phyloP scores from a whole-genome alignment of 2,113 vertebrate genomes.

The Mesitornis unicolor region DNA sequence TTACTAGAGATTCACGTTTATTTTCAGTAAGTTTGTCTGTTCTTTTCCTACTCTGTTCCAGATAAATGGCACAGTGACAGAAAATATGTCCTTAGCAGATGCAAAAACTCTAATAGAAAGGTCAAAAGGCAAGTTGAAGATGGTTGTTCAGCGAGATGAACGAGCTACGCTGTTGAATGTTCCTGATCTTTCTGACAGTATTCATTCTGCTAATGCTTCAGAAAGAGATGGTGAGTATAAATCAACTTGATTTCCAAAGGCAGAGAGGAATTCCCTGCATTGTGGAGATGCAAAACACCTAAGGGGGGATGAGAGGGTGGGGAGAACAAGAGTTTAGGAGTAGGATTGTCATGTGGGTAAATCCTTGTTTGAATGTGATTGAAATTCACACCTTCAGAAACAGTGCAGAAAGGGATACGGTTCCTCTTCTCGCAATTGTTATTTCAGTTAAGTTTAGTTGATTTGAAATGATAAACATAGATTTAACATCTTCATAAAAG shows the following conservation, averaged over 20 bases:
- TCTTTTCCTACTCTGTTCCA: constrained; percentile 63
- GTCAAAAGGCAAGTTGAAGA: constrained; percentile 98
- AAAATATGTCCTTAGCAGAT: constrained; percentile 98
- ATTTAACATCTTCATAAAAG: constrained; percentile 23
- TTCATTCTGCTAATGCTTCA: constrained; percentile 95
- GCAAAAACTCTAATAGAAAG: constrained; percentile 98
- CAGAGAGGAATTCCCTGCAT: neutral
- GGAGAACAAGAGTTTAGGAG: neutral
- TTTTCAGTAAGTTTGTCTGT: neutral
- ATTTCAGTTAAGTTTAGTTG: neutral
- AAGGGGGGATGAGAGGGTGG: neutral
- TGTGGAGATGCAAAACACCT: neutral
- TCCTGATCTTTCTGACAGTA: constrained; percentile 95
- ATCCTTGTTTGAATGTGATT: neutral
- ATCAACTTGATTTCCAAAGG: neutral
- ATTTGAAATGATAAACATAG: neutral
- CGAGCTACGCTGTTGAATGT: constrained; percentile 93
- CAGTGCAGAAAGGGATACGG: neutral
- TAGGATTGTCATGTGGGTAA: neutral
- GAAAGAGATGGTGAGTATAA: constrained; percentile 91
- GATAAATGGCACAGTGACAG: constrained; percentile 99
- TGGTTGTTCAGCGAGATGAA: constrained; percentile 98
- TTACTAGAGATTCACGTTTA: neutral
- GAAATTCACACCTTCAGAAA: neutral
- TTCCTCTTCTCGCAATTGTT: neutral